Base-by-base conservation (phyloP, 2,888 invertebrate species). In the Laothoe populi region DNA sequence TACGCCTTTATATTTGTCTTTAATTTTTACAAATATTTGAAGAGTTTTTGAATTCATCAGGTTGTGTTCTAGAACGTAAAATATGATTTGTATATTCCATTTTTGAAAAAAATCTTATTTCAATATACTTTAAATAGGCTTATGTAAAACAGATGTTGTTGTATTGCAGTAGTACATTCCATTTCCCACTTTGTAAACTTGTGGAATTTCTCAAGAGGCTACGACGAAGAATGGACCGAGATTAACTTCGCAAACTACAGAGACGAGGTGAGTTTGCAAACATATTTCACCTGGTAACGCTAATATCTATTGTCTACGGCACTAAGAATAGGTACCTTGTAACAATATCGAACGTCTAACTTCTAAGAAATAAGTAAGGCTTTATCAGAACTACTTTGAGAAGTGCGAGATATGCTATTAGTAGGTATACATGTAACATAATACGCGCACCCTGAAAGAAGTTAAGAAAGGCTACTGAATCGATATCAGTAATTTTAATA, bases 181-280 rank as follows among this genome's bases (percentile, higher is more conserved):
- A 82, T 86, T 69, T 93, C 93, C 57, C 94, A 94, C 78, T 87
- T 93, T 68, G 83, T 88, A 64, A 94, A 94, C 82, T 86, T 93
- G 70, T 88, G 92, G 86, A 93, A 93, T 82, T 94, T 93, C 82
- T 94, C 94, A 45, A 84, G 85, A 68, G 82, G 88, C 68, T 94
- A 89, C 83, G 90, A 93, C 73, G 81, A 84, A 61, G 71, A 75
- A 65, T 79, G 81, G 67, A 72, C 68, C 26, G 92, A 92, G 70
- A 87, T 94, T 72, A 94, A 94, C 79, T 88, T 93, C 67, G 94
- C 94, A 16, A 79, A 72, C 68, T 90, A 88, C 75, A 90, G 79
- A 74, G 83, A 90, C 73, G 86, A 91, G 89, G 91, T 92, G 71
- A 86, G 87, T 82, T 74, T 69, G 59, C 59, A 59, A 70, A 69